Conservation (phyloP, 2,113 vertebrate species). For the Deroptyus accipitrinus region DNA sequence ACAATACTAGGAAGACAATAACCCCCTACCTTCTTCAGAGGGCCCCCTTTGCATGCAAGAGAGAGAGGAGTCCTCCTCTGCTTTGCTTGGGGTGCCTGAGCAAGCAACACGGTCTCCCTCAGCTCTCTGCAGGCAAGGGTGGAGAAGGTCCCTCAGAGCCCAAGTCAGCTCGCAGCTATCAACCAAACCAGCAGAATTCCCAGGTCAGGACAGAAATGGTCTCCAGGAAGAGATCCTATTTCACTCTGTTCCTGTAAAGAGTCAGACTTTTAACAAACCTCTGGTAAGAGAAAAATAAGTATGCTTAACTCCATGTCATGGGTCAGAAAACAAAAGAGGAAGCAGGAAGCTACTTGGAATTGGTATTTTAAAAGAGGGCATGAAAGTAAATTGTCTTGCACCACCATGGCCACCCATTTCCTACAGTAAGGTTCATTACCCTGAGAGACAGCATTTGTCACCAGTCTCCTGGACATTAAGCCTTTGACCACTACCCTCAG, state of each 20-base stretch:
- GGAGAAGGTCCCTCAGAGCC: background rate
- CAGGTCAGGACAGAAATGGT: background rate
- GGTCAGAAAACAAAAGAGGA: background rate
- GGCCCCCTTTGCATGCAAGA: background rate
- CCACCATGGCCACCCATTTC: background rate
- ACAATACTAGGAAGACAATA: background rate
- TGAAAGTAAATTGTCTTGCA: background rate
- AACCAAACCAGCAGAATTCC: background rate
- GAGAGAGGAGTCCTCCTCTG: background rate
- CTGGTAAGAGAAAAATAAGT: background rate
- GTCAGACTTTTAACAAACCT: background rate
- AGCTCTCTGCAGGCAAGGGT: background rate
- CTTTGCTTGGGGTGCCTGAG: background rate
- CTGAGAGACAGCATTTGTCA: background rate
- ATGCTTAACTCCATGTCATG: background rate
- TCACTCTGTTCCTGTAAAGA: background rate
- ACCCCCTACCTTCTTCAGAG: background rate
- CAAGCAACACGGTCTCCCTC: background rate
- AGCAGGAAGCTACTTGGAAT: background rate
- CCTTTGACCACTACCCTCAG: background rate
- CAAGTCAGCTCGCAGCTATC: background rate
- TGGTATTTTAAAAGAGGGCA: background rate
- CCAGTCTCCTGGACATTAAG: background rate
- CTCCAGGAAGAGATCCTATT: background rate
- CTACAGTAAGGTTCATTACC: background rate